A percentile compares a stretch with the other conserved stretches of the same genome.
Evolutionary conservation across 1,140 invertebrate species (phyloP).

Genomic region (Bradysia coprophila): DNA sequence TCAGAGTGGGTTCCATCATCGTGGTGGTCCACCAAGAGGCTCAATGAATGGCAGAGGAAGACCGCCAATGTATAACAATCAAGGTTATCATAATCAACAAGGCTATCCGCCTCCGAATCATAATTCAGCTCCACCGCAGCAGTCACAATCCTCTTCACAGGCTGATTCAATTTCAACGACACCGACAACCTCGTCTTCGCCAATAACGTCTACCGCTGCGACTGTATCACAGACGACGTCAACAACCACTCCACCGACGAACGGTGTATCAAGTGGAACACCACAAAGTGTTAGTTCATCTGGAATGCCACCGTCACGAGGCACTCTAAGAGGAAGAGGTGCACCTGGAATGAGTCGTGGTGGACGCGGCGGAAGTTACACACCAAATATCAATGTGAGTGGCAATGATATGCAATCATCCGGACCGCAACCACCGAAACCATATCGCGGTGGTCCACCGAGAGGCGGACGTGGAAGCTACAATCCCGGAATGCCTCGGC

Average conservation of each 20-base stretch:
- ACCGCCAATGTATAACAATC: slow-evolving; percentile 7
- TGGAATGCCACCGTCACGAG: too few species aligned
- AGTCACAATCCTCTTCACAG: background rate
- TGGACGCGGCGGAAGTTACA: too few species aligned
- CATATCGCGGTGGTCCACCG: background rate
- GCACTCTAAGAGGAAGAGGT: slow-evolving; percentile 1
- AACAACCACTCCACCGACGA: slow-evolving; percentile 2
- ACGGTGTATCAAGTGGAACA: slow-evolving; percentile 5
- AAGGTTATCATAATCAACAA: slow-evolving; percentile 4
- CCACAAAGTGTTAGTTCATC: too few species aligned
- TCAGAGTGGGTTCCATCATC: background rate
- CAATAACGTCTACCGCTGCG: background rate
- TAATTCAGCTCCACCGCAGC: background rate
- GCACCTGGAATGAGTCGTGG: background rate
- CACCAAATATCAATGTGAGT: background rate
- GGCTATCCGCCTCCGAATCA: background rate
- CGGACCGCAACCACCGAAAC: background rate
- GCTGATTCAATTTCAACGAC: background rate
- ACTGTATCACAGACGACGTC: too few species aligned
- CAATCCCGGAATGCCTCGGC: background rate
- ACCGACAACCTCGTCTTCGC: background rate
- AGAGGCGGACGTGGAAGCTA: background rate
- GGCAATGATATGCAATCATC: background rate
- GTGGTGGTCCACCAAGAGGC: background rate
- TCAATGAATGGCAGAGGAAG: background rate